Percentiles rank a stretch among this genome's conserved stretches.
phyloP scores from a whole-genome alignment of 2,888 invertebrate species.

The Geotrupes spiniger region DNA sequence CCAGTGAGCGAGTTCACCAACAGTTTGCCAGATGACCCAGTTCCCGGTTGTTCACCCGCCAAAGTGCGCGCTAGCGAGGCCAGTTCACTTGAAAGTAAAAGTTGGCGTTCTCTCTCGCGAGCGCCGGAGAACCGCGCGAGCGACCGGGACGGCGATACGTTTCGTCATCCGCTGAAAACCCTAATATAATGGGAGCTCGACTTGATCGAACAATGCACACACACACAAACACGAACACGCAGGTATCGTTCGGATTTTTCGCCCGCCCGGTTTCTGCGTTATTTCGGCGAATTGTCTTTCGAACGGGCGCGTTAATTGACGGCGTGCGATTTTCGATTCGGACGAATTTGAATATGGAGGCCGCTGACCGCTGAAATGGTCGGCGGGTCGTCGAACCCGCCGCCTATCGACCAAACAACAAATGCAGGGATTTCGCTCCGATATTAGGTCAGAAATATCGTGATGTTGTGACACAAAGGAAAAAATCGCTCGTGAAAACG shows the following conservation, averaged over 20 bases:
- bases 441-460: constrained; percentile 3
- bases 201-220: constrained; percentile 18
- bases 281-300: too few species aligned
- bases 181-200: constrained; percentile 18
- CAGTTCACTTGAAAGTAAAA: constrained; percentile 64
- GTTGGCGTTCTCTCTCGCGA: constrained; percentile 47
- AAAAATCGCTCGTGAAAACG: too few species aligned
- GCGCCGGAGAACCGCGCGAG: constrained; percentile 2
- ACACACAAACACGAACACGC: too few species aligned
- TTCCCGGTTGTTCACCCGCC: constrained; percentile 72
- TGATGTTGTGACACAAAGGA: too few species aligned
- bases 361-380: constrained; percentile 1
- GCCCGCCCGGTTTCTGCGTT: too few species aligned
- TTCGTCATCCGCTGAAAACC: constrained; percentile 25
- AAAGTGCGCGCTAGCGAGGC: constrained; percentile 53
- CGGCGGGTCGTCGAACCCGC: constrained; percentile 5
- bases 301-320: background rate
- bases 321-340: constrained; percentile 1
- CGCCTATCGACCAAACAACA: constrained; percentile 3
- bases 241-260: too few species aligned
- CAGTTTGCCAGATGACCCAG: constrained; percentile 74
- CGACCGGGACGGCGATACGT: constrained; percentile 21
- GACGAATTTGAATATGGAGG: background rate
- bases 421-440: constrained; percentile 1
- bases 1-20: constrained; percentile 53